Evolutionary conservation across 2,797 vertebrate species (phyloP).

Genomic region (Thamnophis elegans): DNA sequence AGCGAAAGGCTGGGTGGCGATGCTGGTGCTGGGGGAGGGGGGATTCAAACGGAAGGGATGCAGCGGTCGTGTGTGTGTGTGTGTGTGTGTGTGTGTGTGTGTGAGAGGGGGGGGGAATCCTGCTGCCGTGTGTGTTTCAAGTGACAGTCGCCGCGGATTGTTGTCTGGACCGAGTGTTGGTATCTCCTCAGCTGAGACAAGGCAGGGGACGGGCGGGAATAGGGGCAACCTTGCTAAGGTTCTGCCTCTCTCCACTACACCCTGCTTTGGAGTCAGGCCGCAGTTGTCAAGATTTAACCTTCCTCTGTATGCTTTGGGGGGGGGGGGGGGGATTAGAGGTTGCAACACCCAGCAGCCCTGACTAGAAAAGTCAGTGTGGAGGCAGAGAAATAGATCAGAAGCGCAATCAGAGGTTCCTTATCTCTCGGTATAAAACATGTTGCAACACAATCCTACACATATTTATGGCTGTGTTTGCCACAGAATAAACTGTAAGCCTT

Average conservation of each 20-base stretch:
- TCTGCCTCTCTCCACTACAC: not conserved
- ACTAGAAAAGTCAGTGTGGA: not conserved
- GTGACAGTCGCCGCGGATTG: not conserved
- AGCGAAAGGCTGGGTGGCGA: not conserved
- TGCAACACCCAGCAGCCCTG: not conserved
- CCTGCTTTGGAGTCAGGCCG: not conserved
- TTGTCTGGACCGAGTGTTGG: not conserved
- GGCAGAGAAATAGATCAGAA: not conserved
- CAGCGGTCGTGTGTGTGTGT: not conserved
- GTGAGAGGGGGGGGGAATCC: fast-evolving
- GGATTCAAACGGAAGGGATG: not conserved
- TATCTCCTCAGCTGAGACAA: not conserved
- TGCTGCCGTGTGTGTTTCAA: not conserved
- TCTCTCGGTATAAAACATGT: not conserved
- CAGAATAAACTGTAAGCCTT: not conserved
- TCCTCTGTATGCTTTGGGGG: not conserved
- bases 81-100: too few relatives aligned
- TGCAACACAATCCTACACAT: not conserved
- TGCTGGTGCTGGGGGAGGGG: not conserved
- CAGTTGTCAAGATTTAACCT: not conserved
- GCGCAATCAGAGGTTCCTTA: not conserved
- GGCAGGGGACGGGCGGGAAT: not conserved
- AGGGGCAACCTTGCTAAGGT: not conserved
- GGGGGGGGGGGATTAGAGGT: not conserved
- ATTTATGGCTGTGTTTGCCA: not conserved